A percentile compares a stretch with the other conserved stretches of the same genome.
Conservation (phyloP, 2,888 invertebrate genomes). For the Trissolcus japonicus region DNA sequence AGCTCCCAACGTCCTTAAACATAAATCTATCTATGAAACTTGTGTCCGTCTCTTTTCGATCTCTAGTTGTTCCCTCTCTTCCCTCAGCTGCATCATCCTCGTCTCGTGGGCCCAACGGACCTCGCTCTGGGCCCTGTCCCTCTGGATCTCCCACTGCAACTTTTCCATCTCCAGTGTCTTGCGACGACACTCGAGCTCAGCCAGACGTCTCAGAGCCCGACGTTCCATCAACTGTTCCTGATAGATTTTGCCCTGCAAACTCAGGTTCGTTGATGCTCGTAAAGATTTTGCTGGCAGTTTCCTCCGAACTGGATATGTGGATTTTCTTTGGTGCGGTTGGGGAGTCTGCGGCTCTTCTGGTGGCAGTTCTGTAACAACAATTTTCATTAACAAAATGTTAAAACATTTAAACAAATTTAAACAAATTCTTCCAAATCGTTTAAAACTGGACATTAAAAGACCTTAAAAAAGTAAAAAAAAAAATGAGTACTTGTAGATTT, state of each 20-base stretch:
- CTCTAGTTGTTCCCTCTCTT: constrained; percentile 65
- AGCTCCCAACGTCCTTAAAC: constrained; percentile 13
- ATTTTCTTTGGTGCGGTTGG: constrained; percentile 47
- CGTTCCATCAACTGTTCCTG: constrained; percentile 67
- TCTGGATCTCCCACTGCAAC: constrained; percentile 67
- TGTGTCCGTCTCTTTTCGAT: constrained; percentile 61
- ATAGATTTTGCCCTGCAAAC: constrained; percentile 65
- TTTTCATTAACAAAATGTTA: not conserved
- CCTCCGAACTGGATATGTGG: constrained; percentile 53
- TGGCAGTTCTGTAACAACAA: constrained; percentile 24
- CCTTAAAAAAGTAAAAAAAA: too few relatives aligned
- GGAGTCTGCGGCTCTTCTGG: constrained; percentile 34
- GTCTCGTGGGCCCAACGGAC: constrained; percentile 66
- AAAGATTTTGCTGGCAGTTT: constrained; percentile 57
- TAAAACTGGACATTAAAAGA: too few relatives aligned
- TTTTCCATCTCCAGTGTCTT: constrained; percentile 67
- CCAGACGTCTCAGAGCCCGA: constrained; percentile 63
- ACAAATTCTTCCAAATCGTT: not conserved
- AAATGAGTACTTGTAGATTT: too few relatives aligned
- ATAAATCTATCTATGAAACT: constrained; percentile 34
- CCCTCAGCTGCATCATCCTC: constrained; percentile 68
- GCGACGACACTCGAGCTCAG: constrained; percentile 66
- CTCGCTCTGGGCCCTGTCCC: constrained; percentile 66
- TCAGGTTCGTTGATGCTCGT: constrained; percentile 57
- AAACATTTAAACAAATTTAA: too few relatives aligned